phyloP scores from a whole-genome alignment of 2,888 invertebrate genomes.

The Xylota segnis region DNA sequence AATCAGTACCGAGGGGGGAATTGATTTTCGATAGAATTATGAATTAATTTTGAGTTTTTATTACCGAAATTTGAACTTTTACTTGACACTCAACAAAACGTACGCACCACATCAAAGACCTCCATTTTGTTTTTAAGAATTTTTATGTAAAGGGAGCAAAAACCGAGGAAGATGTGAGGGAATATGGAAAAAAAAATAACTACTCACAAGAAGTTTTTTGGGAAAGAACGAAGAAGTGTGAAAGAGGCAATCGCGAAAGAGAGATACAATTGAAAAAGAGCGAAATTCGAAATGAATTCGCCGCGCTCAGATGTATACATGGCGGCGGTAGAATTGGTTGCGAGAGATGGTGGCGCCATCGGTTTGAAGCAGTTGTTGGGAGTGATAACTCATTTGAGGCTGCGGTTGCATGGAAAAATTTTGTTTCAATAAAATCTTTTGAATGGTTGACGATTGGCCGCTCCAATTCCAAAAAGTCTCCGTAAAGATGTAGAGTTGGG shows the following conservation, averaged over 20 bases:
- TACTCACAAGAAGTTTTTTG: conserved; percentile 57
- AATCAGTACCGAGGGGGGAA: conserved; percentile 78
- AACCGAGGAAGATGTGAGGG: conserved; percentile 70
- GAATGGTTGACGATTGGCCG: too few species aligned
- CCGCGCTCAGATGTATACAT: conserved; percentile 44
- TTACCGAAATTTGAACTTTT: conserved; percentile 83
- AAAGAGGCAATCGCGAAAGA: conserved; percentile 22
- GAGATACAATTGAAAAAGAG: conserved; percentile 43
- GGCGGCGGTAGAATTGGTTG: conserved; percentile 33
- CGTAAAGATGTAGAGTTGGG: too few species aligned
- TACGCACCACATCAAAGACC: conserved; percentile 85
- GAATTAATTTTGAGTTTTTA: conserved; percentile 81
- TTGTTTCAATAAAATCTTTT: too few species aligned
- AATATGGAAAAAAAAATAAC: conserved; percentile 45
- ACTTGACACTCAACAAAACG: conserved; percentile 83
- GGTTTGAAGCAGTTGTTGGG: background rate
- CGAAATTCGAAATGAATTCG: conserved; percentile 54
- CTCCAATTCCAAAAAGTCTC: too few species aligned
- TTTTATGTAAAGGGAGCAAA: conserved; percentile 77
- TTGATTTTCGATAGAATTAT: conserved; percentile 78
- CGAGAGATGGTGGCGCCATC: conserved; percentile 11
- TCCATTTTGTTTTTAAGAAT: conserved; percentile 84
- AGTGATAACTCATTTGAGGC: background rate
- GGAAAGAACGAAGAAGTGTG: conserved; percentile 38
- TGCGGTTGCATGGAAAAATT: conserved; percentile 13